Evolutionary conservation across 2,888 invertebrate species (phyloP), one percentile per base, ranked within the genome.

Genomic region (Thalpophila matura): DNA sequence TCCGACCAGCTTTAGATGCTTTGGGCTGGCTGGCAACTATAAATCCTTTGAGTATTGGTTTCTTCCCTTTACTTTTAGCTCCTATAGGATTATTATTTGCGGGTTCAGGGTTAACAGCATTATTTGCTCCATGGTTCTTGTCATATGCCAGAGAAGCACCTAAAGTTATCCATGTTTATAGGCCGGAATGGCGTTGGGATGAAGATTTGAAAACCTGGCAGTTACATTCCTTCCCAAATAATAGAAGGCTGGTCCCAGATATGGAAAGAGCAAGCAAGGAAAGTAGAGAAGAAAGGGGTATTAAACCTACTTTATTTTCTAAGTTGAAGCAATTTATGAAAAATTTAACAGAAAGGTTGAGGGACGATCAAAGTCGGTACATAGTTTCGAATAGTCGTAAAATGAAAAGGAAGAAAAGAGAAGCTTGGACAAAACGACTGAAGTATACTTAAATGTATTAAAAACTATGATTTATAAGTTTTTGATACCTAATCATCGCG

Each of bases 111-210:
- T 84, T 96, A 14, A 95, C 96, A 1, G 93, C 96, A 0, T 93
- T 96, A 42, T 88, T 97, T 67, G 96, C 97, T 57, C 97, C 97
- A 0, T 97, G 96, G 95, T 95, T 96, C 73, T 91, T 96, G 63
- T 96, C 97, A 0, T 72, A 85, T 9, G 95, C 87, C 1, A 88
- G 95, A 73, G 89, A 93, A 78, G 90, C 93, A 18, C 91, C 94
- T 7, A 88, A 92, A 79, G 59, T 88, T 63, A 83, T 94, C 73
- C 81, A 88, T 78, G 61, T 91, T 1, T 91, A 95, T 62, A 91
- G 85, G 43, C 95, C 96, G 20, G 92, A 95, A 14, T 96, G 96
- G 96, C 95, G 94, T 71, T 96, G 96, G 96, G 95, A 96, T 80
- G 91, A 95, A 31, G 87, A 93, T 47, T 91, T 95, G 26, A 95